A percentile compares a stretch with the other conserved stretches of the same genome.
These are phyloP conservation scores for Eupithecia exiguata DNA, from an alignment of 2,888 invertebrate genomes.

Conservation along the genomic window DNA sequence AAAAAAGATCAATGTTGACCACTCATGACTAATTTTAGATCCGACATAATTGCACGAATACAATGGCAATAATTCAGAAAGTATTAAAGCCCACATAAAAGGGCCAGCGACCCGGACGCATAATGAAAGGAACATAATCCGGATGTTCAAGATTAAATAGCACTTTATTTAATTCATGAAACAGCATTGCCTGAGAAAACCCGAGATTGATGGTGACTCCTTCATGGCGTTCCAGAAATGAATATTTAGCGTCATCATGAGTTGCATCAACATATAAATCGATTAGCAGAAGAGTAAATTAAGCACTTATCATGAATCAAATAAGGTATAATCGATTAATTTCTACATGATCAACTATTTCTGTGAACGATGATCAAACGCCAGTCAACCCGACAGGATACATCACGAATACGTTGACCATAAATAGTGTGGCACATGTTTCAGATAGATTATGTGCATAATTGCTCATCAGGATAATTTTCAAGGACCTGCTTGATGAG, in stretches of 20 bases:
- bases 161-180: conserved; percentile 42
- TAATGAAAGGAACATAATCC: conserved; percentile 50
- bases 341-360: conserved; percentile 49
- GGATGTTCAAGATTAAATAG: conserved; percentile 43
- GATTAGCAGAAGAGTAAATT: conserved; percentile 34
- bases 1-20: conserved; percentile 35
- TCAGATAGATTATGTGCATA: conserved; percentile 34
- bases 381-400: conserved; percentile 43
- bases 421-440: conserved; percentile 54
- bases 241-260: conserved; percentile 24
- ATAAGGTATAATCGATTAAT: conserved; percentile 34
- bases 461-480: conserved; percentile 30
- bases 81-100: conserved; percentile 41
- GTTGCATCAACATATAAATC: conserved; percentile 47
- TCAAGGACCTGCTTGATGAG: conserved; percentile 30
- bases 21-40: conserved; percentile 46
- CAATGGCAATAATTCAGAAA: conserved; percentile 43
- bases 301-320: conserved; percentile 31
- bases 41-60: conserved; percentile 40
- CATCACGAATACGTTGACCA: conserved; percentile 52
- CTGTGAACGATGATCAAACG: conserved; percentile 56
- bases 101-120: conserved; percentile 61
- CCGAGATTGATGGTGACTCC: conserved; percentile 25
- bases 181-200: conserved; percentile 38
- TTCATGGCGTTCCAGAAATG: not conserved